Base-by-base conservation (phyloP, 1,140 invertebrate species). In the Teleogryllus occipitalis region DNA sequence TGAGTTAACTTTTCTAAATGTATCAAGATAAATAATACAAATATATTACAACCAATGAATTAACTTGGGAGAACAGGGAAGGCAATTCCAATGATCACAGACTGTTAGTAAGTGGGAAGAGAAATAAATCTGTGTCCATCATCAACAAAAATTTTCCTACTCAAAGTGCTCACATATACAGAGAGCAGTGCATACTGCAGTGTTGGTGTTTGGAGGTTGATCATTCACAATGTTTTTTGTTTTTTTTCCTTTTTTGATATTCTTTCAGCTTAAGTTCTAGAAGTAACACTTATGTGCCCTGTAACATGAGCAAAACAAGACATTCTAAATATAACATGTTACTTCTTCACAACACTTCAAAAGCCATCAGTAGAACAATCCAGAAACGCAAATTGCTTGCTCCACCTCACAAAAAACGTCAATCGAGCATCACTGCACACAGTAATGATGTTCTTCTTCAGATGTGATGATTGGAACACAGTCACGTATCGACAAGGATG, bases 81-180 rank as follows among this genome's bases (percentile, higher is more conserved):
- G 81, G 81, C 81, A 82, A 82, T 82, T 80, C 47, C 77, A 79
- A 79, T 75, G 80, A 82, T 82, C 81, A 82, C 81, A 82, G 81
- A 80, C 81, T 81, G 81, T 82, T 82, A 65, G 54, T 65, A 54
- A 79, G 74, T 81, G 80, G 80, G 80, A 81, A 76, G 77, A 77
- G 47, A 48, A 12, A 76, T 39, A 76, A 22, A 47, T 46, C 47
- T 76, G 48, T 80, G 72, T 22, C 22, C 49, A 65, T 76, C 47
- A 80, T 65, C 65, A 77, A 77, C 76, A 54, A 8, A 77, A 77
- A 21, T 49, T 4, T 54, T 22, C 47, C 75, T 48, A 77, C 76
- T 48, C 76, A 21, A 47, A 21, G 80, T 81, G 81, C 81, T 81
- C 81, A 80, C 81, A 78, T 80, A 76, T 80, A 78, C 75, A 54